A percentile compares a stretch with the other conserved stretches of the same genome.
Conservation (phyloP, 2,113 vertebrate species). For the Glareola pratincola region DNA sequence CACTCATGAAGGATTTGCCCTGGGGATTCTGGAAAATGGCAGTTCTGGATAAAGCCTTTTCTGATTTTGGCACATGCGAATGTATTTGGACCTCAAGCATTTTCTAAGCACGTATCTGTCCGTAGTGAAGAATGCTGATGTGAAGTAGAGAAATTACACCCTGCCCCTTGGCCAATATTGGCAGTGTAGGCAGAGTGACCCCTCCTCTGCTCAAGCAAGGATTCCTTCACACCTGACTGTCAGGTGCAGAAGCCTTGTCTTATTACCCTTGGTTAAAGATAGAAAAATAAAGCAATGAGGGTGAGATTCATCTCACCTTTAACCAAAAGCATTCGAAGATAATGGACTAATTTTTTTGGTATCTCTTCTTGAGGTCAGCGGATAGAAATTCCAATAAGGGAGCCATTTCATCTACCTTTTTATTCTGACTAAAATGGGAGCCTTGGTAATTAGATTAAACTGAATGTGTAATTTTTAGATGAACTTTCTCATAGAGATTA, state of each 20-base stretch:
- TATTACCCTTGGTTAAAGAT: neutral
- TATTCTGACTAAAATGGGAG: neutral
- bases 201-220: neutral
- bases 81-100: rapidly evolving
- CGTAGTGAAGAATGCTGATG: neutral
- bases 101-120: neutral
- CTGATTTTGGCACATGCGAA: neutral
- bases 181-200: neutral
- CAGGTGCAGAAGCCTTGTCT: neutral
- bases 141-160: neutral
- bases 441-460: neutral
- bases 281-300: neutral
- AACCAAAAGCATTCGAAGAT: neutral
- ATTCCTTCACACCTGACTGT: neutral
- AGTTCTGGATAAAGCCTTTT: neutral
- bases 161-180: rapidly evolving
- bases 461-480: neutral
- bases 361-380: neutral
- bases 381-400: neutral
- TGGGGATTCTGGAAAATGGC: neutral
- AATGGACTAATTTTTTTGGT: neutral
- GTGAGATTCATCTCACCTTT: neutral
- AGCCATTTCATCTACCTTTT: neutral
- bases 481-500: neutral
- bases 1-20: neutral